Evolutionary conservation across 2,113 vertebrate genomes (phyloP).

Genomic region (Danio rerio): GRCz12tu NC_133186.1:45394001-45394500

Average conservation of each 20-base stretch:
- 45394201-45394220: too few relatives aligned
- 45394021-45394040: too few relatives aligned
- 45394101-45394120: too few relatives aligned
- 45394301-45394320: slow-evolving; percentile 98
- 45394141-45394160: too few relatives aligned
- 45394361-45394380: slow-evolving; percentile 99
- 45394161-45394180: too few relatives aligned
- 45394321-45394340: slow-evolving; percentile 97
- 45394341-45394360: slow-evolving; percentile 94
- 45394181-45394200: too few relatives aligned
- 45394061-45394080: too few relatives aligned
- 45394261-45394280: slow-evolving; percentile 97
- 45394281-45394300: slow-evolving; percentile 96
- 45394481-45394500: slow-evolving; percentile 17
- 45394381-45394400: slow-evolving; percentile 96
- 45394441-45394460: slow-evolving; percentile 73
- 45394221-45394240: background rate
- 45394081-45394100: too few relatives aligned
- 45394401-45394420: slow-evolving; percentile 96
- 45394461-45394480: background rate
- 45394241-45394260: slow-evolving; percentile 95
- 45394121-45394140: too few relatives aligned
- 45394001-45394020: too few relatives aligned
- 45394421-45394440: slow-evolving; percentile 94
- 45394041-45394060: too few relatives aligned